Conservation (phyloP, 2,113 vertebrate species). For the Thinocorus orbignyianus region DNA sequence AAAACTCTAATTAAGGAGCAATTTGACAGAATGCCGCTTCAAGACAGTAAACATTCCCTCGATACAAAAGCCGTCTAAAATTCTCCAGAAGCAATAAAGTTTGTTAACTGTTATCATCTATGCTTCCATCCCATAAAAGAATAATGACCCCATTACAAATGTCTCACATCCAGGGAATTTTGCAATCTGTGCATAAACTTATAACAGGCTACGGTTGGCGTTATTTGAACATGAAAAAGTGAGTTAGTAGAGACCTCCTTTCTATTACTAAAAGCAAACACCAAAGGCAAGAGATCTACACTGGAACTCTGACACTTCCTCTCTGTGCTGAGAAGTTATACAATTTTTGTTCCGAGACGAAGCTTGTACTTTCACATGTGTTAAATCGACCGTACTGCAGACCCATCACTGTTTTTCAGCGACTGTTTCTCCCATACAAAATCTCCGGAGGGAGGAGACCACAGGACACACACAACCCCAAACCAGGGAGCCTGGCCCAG, state of each 20-base stretch:
- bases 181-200: neutral
- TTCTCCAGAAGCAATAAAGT: neutral
- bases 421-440: rapidly evolving
- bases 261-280: neutral
- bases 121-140: neutral
- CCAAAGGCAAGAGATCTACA: neutral
- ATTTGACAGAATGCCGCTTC: neutral
- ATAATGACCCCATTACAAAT: neutral
- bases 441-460: neutral
- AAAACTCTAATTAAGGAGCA: neutral
- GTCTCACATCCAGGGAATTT: neutral
- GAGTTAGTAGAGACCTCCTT: neutral
- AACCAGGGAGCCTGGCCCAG: too few species aligned
- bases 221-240: neutral
- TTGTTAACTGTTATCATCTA: neutral
- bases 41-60: neutral
- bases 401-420: neutral
- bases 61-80: neutral
- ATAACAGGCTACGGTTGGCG: rapidly evolving
- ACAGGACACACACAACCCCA: too few species aligned
- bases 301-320: neutral
- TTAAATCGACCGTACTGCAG: neutral
- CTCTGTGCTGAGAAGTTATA: neutral
- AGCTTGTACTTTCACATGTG: neutral
- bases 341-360: neutral